Evolutionary conservation across 2,888 invertebrate species (phyloP), one percentile per base, ranked within the genome.

Genomic region (Eilema sororculum): DNA sequence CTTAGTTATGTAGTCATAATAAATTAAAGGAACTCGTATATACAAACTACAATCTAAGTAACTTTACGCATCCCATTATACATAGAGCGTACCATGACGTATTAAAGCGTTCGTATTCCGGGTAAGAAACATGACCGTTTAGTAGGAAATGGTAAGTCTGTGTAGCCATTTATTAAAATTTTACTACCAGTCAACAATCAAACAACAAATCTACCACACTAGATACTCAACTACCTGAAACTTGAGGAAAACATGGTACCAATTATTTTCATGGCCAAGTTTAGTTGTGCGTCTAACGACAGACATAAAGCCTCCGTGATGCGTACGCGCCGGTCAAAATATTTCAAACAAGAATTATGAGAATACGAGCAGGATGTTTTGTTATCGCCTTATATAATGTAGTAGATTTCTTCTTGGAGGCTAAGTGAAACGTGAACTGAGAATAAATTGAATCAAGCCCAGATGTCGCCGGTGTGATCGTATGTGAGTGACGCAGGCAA

Each of bases 401-500:
- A 30, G 67, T 79, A 69, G 68, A 72, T 74, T 69, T 67, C 73
- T 68, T 66, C 57, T 73, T 65, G 65, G 66, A 74, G 65, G 78
- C 69, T 76, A 78, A 80, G 80, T 77, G 78, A 78, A 78, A 78
- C 74, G 71, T 78, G 74, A 70, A 77, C 72, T 68, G 60, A 62
- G 58, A 68, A 74, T 73, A 77, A 75, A 75, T 81, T 63, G 71
- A 41, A 46, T 65, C 46, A 62, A 67, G 60, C 61, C 58, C 71
- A 72, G 79, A 79, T 77, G 81, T 78, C 75, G 70, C 46, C 69
- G 59, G 10, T 24, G 74, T 71, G 71, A 63, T 65, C 69, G 64
- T 72, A 68, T 69, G 67, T 71, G 73, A 84, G 75, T 80, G 79
- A 74, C 78, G 76, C 72, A 71, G 72, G 73, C 84, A 87, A 88